These are phyloP conservation scores for Parapsyche elsis DNA, from an alignment of 1,140 invertebrate species.

Conservation along the genomic window DNA sequence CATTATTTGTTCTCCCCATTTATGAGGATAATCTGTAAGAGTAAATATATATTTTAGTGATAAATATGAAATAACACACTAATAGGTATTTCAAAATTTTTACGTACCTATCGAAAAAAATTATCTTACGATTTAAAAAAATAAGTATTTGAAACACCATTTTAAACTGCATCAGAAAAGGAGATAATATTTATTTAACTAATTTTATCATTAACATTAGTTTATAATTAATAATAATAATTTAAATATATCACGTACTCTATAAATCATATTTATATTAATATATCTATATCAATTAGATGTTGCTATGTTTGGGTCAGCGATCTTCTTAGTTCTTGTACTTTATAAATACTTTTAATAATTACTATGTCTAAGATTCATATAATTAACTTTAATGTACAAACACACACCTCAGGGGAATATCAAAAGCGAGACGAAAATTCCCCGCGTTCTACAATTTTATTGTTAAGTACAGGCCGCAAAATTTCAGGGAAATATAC, in stretches of 20 bases:
- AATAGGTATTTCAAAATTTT: too few species aligned
- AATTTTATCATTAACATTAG: slow-evolving; percentile 55
- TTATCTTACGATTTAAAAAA: too few species aligned
- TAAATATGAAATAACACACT: too few species aligned
- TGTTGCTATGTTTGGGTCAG: slow-evolving; percentile 57
- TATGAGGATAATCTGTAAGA: too few species aligned
- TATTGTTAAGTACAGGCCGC: slow-evolving; percentile 49
- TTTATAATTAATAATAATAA: slow-evolving; percentile 47
- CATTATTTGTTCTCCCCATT: too few species aligned
- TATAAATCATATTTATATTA: slow-evolving; percentile 50
- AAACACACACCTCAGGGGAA: slow-evolving; percentile 35
- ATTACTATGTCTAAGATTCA: slow-evolving; percentile 6
- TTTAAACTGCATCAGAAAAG: slow-evolving; percentile 55
- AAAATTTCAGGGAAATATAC: slow-evolving; percentile 18
- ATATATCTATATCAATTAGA: slow-evolving; percentile 33
- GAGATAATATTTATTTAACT: slow-evolving; percentile 56
- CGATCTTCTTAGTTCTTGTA: slow-evolving; percentile 49
- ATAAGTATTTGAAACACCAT: slow-evolving; percentile 39
- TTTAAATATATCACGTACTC: slow-evolving; percentile 50
- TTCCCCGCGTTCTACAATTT: slow-evolving; percentile 15
- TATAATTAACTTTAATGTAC: slow-evolving; percentile 36
- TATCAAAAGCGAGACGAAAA: slow-evolving; percentile 28
- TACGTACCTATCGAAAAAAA: too few species aligned
- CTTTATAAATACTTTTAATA: slow-evolving; percentile 33
- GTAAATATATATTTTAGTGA: too few species aligned